Conservation (phyloP, 2,888 invertebrate genomes). For the Aproaerema taeniolella region DNA sequence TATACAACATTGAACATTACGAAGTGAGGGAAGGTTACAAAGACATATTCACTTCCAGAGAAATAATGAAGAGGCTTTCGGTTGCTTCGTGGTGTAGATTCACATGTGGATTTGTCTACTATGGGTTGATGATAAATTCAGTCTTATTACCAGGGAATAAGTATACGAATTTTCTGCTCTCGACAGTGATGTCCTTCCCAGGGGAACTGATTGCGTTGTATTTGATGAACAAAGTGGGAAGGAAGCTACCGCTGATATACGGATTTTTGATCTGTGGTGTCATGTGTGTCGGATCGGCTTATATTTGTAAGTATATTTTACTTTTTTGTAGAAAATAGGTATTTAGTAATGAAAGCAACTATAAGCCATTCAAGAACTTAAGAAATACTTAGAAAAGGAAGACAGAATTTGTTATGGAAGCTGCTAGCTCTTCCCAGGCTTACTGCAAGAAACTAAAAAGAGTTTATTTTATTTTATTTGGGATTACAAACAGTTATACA, state of each 20-base stretch:
- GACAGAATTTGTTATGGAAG: too few relatives aligned
- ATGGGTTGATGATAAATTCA: slow-evolving; percentile 55
- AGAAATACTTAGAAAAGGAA: too few relatives aligned
- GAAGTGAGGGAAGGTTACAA: slow-evolving; percentile 40
- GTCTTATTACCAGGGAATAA: slow-evolving; percentile 58
- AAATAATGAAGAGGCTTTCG: slow-evolving; percentile 42
- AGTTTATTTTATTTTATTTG: too few relatives aligned
- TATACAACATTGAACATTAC: slow-evolving; percentile 41
- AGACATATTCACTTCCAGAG: slow-evolving; percentile 42
- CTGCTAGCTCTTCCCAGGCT: too few relatives aligned
- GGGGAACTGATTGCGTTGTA: slow-evolving; percentile 52
- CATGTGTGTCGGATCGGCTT: slow-evolving; percentile 40
- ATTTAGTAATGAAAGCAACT: too few relatives aligned
- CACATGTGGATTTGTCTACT: slow-evolving; percentile 54
- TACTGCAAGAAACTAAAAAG: too few relatives aligned
- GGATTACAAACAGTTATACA: too few relatives aligned
- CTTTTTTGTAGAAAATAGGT: too few relatives aligned
- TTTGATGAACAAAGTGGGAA: slow-evolving; percentile 54
- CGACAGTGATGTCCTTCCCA: slow-evolving; percentile 58
- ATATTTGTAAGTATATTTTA: slow-evolving; percentile 46
- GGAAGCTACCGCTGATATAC: slow-evolving; percentile 43
- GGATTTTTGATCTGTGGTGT: slow-evolving; percentile 44
- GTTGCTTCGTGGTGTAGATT: slow-evolving; percentile 42
- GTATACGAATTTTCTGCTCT: slow-evolving; percentile 52
- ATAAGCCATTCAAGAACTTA: too few relatives aligned